Conservation (phyloP, 2,113 vertebrate species). For the Anoura caudifer region DNA sequence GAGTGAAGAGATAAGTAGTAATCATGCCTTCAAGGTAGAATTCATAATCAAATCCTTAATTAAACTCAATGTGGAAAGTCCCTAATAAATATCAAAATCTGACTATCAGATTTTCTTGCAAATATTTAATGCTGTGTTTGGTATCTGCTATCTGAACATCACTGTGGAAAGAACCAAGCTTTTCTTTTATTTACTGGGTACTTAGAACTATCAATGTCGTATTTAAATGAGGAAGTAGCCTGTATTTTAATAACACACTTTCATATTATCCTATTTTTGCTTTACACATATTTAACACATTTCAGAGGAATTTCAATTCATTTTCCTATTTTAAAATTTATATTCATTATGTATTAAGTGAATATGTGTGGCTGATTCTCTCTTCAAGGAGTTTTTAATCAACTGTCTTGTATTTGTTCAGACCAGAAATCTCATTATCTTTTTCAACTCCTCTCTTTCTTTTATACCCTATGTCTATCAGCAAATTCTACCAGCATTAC, state of each 20-base stretch:
- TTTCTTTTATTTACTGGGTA: slow-evolving; percentile 45
- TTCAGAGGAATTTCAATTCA: slow-evolving; percentile 57
- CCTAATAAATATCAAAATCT: slow-evolving; percentile 77
- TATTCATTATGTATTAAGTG: slow-evolving; percentile 64
- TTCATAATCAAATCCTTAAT: slow-evolving; percentile 78
- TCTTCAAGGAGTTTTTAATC: slow-evolving; percentile 62
- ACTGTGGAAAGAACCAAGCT: slow-evolving; percentile 42
- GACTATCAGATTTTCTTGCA: slow-evolving; percentile 75
- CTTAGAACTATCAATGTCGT: slow-evolving; percentile 48
- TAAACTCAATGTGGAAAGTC: slow-evolving; percentile 73
- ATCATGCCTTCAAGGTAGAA: slow-evolving; percentile 77
- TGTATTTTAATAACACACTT: slow-evolving; percentile 61
- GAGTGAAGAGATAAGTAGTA: slow-evolving; percentile 77
- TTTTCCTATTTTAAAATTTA: slow-evolving; percentile 63
- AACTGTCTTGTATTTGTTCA: slow-evolving; percentile 42
- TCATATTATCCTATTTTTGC: slow-evolving; percentile 56
- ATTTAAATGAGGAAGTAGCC: slow-evolving; percentile 57
- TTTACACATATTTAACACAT: slow-evolving; percentile 62
- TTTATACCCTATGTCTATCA: neutral
- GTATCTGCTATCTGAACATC: slow-evolving; percentile 45
- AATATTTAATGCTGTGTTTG: slow-evolving; percentile 66
- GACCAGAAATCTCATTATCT: neutral
- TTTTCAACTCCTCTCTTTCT: slow-evolving; percentile 29
- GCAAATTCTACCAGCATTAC: neutral
- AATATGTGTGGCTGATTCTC: slow-evolving; percentile 47